phyloP scores from a whole-genome alignment of 2,113 vertebrate species.

The Verasper variegatus region DNA sequence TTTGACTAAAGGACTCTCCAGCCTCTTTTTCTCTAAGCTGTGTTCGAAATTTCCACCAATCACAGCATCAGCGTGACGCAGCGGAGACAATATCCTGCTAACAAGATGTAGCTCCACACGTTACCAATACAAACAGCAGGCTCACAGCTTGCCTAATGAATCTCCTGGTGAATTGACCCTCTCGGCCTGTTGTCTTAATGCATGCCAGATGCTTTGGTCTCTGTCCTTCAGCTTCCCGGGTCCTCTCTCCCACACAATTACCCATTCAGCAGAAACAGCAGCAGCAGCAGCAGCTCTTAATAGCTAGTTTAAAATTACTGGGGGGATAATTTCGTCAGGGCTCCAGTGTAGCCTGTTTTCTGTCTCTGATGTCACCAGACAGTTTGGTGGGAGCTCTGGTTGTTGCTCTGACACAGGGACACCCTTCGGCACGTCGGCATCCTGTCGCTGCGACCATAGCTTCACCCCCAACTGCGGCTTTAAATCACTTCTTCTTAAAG shows the following conservation, averaged over 20 bases:
- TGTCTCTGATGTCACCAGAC: slow-evolving; percentile 30
- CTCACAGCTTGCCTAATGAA: slow-evolving; percentile 64
- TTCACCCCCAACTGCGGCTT: slow-evolving; percentile 15
- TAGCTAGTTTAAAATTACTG: slow-evolving; percentile 54
- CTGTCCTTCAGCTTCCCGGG: slow-evolving; percentile 57
- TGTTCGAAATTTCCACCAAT: slow-evolving; percentile 52
- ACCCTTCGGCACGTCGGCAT: slow-evolving; percentile 24
- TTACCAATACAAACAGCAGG: slow-evolving; percentile 63
- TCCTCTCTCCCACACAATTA: slow-evolving; percentile 55
- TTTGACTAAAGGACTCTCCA: slow-evolving; percentile 30
- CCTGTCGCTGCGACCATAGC: slow-evolving; percentile 25
- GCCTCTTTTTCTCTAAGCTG: slow-evolving; percentile 42
- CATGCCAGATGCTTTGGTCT: slow-evolving; percentile 67
- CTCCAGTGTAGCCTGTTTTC: slow-evolving; percentile 53
- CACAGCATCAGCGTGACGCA: slow-evolving; percentile 54
- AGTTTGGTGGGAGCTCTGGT: slow-evolving; percentile 3
- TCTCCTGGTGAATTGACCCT: slow-evolving; percentile 58
- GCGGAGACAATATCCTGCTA: slow-evolving; percentile 52
- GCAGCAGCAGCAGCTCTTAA: slow-evolving; percentile 46
- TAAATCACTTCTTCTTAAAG: slow-evolving; percentile 55
- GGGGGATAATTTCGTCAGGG: slow-evolving; percentile 52
- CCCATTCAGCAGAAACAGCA: slow-evolving; percentile 30
- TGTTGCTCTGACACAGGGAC: slow-evolving; percentile 21
- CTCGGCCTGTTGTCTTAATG: slow-evolving; percentile 66
- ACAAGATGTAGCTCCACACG: slow-evolving; percentile 1